A percentile compares a stretch with the other conserved stretches of the same genome.
Conservation (phyloP, 2,113 vertebrate species). For the Gymnorhina tibicen region DNA sequence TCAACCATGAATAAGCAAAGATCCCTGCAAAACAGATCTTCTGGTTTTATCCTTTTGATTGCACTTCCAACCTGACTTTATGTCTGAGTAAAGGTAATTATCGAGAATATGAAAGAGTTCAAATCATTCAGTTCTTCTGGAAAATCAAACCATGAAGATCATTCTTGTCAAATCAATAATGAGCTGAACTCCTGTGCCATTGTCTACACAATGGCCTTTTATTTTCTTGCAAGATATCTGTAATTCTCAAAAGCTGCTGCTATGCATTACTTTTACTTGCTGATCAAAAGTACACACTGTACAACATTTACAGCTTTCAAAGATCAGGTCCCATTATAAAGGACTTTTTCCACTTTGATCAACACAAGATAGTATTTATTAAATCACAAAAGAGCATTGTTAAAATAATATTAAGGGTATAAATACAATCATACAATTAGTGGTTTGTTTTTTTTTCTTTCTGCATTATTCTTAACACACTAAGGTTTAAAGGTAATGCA, state of each 20-base stretch:
- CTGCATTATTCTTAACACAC: background rate
- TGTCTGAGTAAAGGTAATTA: background rate
- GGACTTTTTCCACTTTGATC: background rate
- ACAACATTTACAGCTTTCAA: background rate
- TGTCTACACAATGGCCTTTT: constrained; percentile 26
- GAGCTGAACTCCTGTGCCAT: background rate
- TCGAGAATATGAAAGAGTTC: background rate
- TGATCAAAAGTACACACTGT: background rate
- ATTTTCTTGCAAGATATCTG: constrained; percentile 23
- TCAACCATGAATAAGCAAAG: background rate
- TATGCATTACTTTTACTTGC: background rate
- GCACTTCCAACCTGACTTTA: background rate
- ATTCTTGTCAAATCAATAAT: constrained; percentile 28
- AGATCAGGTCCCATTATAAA: background rate
- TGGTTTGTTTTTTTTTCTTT: background rate
- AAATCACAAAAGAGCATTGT: background rate
- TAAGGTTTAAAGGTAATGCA: background rate
- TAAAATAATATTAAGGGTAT: background rate
- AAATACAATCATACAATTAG: background rate
- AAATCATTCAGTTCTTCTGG: background rate
- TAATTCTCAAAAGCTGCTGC: constrained; percentile 22
- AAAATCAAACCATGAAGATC: constrained; percentile 36
- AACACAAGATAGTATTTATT: background rate
- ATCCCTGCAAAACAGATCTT: background rate
- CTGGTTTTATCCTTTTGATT: background rate